Base-by-base conservation (phyloP, 2,888 invertebrate species). In the Acanthopleura granulata region DNA sequence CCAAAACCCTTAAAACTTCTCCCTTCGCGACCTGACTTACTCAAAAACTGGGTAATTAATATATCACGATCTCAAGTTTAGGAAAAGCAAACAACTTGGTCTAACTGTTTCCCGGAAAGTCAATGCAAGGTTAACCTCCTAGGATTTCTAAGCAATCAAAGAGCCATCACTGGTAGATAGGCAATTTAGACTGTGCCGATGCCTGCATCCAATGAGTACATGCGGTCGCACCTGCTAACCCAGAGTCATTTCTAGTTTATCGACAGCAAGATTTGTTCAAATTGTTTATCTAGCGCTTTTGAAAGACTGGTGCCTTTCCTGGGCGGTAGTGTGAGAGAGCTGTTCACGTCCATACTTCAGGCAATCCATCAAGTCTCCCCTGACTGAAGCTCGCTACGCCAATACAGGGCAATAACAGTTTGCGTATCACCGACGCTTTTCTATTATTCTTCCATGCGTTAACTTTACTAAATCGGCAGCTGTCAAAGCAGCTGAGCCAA, bases 401-500 rank as follows among this genome's bases (percentile, higher is more conserved):
- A n/a, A 22, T 27, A 66, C 25, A 66, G 66, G 29, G 66, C 25
- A 66, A 66, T 66, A 66, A 66, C 66, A 27, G 22, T 27, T 66
- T 66, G 66, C 66, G 25, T 27, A 66, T 27, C 66, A 66, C 29
- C 18, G 66, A 57, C 66, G 18, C 29, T 27, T 66, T 25, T 66
- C 57, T 25, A 66, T 66, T 66, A 66, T 66, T 66, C 22, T 27
- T 66, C 29, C 66, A 66, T 27, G 22, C 29, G 66, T 66, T 66
- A 16, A 66, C 29, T 27, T 66, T 66, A 66, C 29, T 22, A 27
- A 66, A 27, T 27, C 66, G 27, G 14, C 66, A 66, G 66, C 66
- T 66, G 66, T 66, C 66, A 66, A 27, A 22, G 57, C 66, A 66
- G 29, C 6, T 27, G 27, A 25, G 29, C 29, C 27, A 27, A 66